Percentiles rank a stretch among this genome's conserved stretches.
These are phyloP conservation scores for Chaetoderma sp. DNA, from an alignment of 2,888 invertebrate genomes.

Conservation along the genomic window DNA sequence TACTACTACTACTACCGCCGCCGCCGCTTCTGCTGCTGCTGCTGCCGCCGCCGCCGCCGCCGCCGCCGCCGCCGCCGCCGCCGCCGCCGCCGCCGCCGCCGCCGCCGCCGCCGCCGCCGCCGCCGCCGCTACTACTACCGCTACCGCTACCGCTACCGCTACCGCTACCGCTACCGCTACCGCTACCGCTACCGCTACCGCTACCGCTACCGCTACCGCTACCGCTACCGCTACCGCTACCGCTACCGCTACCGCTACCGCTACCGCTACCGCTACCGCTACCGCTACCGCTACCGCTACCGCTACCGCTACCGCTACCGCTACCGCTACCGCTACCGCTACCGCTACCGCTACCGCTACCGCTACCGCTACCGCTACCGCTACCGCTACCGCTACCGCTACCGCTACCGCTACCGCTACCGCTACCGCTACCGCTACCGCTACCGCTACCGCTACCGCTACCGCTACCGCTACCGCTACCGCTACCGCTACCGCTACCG, in stretches of 20 bases:
- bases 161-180: not conserved
- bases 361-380: slow-evolving; percentile 7
- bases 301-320: slow-evolving; percentile 17
- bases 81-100: too few relatives aligned
- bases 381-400: not conserved
- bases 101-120: not conserved
- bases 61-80: too few relatives aligned
- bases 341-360: slow-evolving; percentile 16
- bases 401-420: not conserved
- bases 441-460: not conserved
- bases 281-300: slow-evolving; percentile 20
- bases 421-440: not conserved
- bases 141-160: not conserved
- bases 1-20: too few relatives aligned
- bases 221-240: not conserved
- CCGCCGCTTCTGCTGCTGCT: too few relatives aligned
- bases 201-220: not conserved
- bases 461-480: not conserved
- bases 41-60: too few relatives aligned
- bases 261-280: slow-evolving; percentile 16
- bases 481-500: not conserved
- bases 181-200: not conserved
- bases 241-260: slow-evolving; percentile 10
- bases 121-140: not conserved
- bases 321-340: slow-evolving; percentile 22